phyloP scores from a whole-genome alignment of 2,888 invertebrate species.

The Yponomeuta evonymella region DNA sequence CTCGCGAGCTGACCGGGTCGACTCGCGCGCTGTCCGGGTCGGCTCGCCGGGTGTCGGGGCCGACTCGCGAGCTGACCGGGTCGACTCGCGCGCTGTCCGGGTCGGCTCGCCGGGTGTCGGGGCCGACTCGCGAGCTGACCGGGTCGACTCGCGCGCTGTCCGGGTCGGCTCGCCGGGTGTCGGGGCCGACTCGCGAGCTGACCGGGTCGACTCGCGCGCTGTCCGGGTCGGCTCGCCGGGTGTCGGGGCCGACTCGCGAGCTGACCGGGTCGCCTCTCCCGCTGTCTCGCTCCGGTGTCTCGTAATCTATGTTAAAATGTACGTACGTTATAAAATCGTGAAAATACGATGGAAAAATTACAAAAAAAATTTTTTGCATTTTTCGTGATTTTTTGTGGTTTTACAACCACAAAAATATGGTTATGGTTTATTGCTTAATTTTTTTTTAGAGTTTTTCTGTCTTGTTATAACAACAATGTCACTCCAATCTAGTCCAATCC shows the following conservation, averaged over 20 bases:
- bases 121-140: background rate
- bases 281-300: constrained; percentile 38
- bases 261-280: constrained; percentile 24
- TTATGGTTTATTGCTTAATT: too few species aligned
- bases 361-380: too few species aligned
- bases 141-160: constrained; percentile 31
- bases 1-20: too few species aligned
- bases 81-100: constrained; percentile 31
- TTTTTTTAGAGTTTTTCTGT: too few species aligned
- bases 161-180: background rate
- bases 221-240: constrained; percentile 21
- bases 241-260: background rate
- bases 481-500: too few species aligned
- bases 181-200: background rate
- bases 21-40: too few species aligned
- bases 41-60: background rate
- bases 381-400: too few species aligned
- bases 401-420: too few species aligned
- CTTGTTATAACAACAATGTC: too few species aligned
- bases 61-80: background rate
- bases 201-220: constrained; percentile 29
- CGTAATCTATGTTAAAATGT: constrained; percentile 1
- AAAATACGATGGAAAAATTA: background rate
- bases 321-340: too few species aligned
- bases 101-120: background rate